Evolutionary conservation across 2,797 vertebrate genomes (phyloP).

Genomic region (Helostoma temminkii): DNA sequence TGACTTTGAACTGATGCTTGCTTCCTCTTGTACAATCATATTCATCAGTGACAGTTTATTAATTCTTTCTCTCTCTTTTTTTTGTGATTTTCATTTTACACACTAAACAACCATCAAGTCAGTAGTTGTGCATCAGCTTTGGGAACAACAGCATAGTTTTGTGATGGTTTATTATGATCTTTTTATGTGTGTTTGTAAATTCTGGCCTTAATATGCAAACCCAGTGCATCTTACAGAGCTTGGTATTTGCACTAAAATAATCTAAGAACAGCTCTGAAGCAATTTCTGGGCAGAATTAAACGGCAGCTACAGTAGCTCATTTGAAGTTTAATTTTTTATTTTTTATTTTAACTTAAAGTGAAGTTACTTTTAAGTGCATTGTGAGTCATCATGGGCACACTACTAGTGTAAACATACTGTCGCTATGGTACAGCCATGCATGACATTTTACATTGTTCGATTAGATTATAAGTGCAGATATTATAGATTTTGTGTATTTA

Average conservation of each 20-base stretch:
- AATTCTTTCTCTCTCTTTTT: constrained; percentile 1
- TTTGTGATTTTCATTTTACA: background rate
- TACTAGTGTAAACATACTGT: background rate
- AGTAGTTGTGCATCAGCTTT: constrained; percentile 26
- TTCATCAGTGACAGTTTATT: constrained; percentile 4
- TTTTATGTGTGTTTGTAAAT: constrained; percentile 28
- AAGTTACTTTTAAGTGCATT: constrained; percentile 27
- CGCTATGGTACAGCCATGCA: constrained; percentile 1
- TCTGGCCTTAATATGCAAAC: constrained; percentile 66
- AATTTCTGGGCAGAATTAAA: constrained; percentile 29
- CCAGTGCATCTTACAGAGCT: constrained; percentile 19
- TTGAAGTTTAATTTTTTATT: constrained; percentile 19
- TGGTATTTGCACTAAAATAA: constrained; percentile 65
- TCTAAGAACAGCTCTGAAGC: constrained; percentile 37
- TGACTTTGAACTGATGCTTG: constrained; percentile 16
- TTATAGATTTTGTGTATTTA: constrained; percentile 31
- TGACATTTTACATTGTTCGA: constrained; percentile 5
- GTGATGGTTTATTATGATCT: background rate
- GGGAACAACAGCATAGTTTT: background rate
- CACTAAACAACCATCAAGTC: background rate
- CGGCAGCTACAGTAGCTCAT: constrained; percentile 67
- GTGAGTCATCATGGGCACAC: constrained; percentile 27
- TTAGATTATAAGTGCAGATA: constrained; percentile 13
- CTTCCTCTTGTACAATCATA: constrained; percentile 28
- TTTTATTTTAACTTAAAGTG: background rate